Evolutionary conservation across 2,113 vertebrate genomes (phyloP).

Genomic region (Phalacrocorax brasilianus): DNA sequence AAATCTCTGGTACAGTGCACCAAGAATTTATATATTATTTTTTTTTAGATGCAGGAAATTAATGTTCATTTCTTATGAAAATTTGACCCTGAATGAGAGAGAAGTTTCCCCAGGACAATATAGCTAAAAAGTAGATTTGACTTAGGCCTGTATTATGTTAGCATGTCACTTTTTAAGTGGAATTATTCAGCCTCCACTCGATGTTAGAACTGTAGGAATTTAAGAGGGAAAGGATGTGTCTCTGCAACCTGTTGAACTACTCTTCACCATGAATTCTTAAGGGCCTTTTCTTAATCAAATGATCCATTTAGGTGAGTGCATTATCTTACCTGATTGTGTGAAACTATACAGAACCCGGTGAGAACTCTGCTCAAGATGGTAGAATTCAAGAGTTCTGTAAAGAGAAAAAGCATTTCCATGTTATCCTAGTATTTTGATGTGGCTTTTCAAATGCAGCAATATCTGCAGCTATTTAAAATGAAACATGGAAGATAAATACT

Average conservation of each 20-base stretch:
- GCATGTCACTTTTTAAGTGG: neutral
- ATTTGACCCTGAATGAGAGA: neutral
- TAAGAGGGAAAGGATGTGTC: neutral
- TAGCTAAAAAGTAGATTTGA: neutral
- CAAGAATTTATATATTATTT: neutral
- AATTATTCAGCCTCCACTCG: neutral
- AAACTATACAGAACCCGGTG: neutral
- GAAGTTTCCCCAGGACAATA: neutral
- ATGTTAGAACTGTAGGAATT: neutral
- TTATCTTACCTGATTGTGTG: neutral
- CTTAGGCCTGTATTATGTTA: rapidly evolving
- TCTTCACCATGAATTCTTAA: neutral
- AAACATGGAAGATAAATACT: neutral
- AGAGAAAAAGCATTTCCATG: neutral
- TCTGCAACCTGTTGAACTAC: neutral
- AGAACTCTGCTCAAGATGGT: neutral
- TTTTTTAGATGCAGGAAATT: neutral
- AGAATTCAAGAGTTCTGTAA: neutral
- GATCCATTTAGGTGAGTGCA: neutral
- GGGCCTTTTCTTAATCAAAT: neutral
- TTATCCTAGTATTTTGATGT: neutral
- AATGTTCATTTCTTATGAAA: neutral
- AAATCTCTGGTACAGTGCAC: neutral
- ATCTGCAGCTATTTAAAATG: neutral
- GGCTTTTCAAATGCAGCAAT: neutral